These are phyloP conservation scores for Erpobdella octoculata DNA, from an alignment of 2,888 invertebrate species.

Conservation along the genomic window DNA sequence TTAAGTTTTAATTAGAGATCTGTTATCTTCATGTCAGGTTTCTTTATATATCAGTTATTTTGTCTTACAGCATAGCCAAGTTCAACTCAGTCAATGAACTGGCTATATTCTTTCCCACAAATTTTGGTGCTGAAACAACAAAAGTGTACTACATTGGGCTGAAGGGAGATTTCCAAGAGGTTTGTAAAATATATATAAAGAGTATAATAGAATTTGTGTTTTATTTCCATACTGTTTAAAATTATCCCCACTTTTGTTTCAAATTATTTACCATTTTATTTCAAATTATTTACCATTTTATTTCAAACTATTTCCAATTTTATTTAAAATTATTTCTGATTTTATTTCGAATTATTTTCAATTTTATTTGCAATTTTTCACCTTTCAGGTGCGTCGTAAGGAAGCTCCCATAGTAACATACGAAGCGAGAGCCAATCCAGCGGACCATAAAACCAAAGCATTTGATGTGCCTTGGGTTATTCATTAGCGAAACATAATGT, in stretches of 20 bases:
- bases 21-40: background rate
- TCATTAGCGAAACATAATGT: background rate
- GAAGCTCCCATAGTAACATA: conserved; percentile 86
- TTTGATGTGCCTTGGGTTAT: conserved; percentile 37
- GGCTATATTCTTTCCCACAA: conserved; percentile 78
- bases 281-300: background rate
- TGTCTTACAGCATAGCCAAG: conserved; percentile 67
- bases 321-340: background rate
- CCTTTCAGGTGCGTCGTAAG: conserved; percentile 64
- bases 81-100: conserved; percentile 84
- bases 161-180: conserved; percentile 78
- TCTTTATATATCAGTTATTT: background rate
- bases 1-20: background rate
- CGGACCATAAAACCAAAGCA: conserved; percentile 67
- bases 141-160: conserved; percentile 87
- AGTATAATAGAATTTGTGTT: no score
- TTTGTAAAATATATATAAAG: conserved; percentile 34
- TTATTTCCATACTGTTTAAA: conserved; percentile 4
- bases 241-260: background rate
- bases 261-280: background rate
- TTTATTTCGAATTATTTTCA: background rate
- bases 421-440: conserved; percentile 73
- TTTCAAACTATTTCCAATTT: background rate
- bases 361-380: background rate
- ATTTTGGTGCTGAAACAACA: conserved; percentile 63